These are phyloP conservation scores for Sphaeramia orbicularis DNA, from an alignment of 2,797 vertebrate species.

Conservation along the genomic window DNA sequence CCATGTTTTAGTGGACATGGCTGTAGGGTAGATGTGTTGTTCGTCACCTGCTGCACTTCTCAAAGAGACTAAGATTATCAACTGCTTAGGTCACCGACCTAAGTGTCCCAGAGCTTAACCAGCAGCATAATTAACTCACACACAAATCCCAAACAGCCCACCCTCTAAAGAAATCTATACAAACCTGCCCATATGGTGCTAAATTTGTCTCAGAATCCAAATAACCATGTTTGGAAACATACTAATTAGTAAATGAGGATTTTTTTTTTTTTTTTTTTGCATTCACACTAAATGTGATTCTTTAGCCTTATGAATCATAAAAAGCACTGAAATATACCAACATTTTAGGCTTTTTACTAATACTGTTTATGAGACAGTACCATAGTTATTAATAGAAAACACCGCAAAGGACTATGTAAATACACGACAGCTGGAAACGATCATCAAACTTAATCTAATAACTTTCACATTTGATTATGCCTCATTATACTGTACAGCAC, in stretches of 20 bases:
- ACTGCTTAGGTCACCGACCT: conserved; percentile 59
- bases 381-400: background rate
- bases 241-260: conserved; percentile 18
- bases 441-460: conserved; percentile 5
- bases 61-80: conserved; percentile 66
- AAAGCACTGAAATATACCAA: background rate
- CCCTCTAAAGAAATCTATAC: conserved; percentile 39
- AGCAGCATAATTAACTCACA: conserved; percentile 67
- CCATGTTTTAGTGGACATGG: background rate
- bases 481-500: background rate
- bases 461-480: background rate
- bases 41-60: conserved; percentile 55
- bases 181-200: conserved; percentile 35
- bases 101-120: conserved; percentile 50
- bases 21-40: conserved; percentile 16
- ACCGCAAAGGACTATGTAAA: conserved; percentile 2
- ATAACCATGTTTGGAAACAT: conserved; percentile 23
- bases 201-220: conserved; percentile 12
- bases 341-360: conserved; percentile 2
- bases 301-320: background rate
- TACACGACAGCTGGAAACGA: conserved; percentile 4
- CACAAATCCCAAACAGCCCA: conserved; percentile 54
- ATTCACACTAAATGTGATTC: no score
- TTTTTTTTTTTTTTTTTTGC: no score
- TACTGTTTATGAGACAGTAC: background rate